These are phyloP conservation scores for Stichodactyla helianthus DNA, from an alignment of 64 coral and sea anemone species.

Conservation along the genomic window DNA sequence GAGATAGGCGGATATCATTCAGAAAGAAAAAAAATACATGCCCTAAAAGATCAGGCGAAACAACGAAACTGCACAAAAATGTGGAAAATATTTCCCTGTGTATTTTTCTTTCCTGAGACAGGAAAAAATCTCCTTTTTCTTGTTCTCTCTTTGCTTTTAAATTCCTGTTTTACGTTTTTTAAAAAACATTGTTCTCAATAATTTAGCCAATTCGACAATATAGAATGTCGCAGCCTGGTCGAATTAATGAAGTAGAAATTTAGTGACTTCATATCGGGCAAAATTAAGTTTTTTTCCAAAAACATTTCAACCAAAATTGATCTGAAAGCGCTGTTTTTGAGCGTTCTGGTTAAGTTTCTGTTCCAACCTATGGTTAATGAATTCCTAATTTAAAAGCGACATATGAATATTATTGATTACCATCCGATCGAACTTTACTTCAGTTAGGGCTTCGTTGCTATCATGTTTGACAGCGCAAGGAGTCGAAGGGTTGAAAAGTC, in stretches of 20 bases:
- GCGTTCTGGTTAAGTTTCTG: too few species aligned
- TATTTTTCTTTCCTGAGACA: too few species aligned
- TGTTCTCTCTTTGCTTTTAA: background rate
- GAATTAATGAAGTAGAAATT: slow-evolving; percentile 6
- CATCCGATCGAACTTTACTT: background rate
- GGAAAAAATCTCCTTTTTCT: too few species aligned
- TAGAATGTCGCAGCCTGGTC: background rate
- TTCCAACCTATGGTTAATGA: background rate
- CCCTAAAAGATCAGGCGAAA: too few species aligned
- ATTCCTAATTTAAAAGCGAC: background rate
- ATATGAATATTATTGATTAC: background rate
- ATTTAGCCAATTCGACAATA: background rate
- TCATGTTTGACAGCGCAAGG: background rate
- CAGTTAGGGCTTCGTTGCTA: background rate
- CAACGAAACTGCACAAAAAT: too few species aligned
- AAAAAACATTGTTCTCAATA: background rate
- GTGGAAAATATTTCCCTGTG: too few species aligned
- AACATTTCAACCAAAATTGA: too few species aligned
- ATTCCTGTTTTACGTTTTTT: background rate
- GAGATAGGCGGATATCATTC: too few species aligned
- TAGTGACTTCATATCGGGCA: background rate
- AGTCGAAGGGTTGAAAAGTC: background rate
- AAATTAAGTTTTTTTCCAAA: background rate
- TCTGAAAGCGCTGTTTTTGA: too few species aligned
- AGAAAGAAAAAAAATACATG: too few species aligned